Conservation (phyloP, 2,888 invertebrate genomes). For the Fabriciana adippe region DNA sequence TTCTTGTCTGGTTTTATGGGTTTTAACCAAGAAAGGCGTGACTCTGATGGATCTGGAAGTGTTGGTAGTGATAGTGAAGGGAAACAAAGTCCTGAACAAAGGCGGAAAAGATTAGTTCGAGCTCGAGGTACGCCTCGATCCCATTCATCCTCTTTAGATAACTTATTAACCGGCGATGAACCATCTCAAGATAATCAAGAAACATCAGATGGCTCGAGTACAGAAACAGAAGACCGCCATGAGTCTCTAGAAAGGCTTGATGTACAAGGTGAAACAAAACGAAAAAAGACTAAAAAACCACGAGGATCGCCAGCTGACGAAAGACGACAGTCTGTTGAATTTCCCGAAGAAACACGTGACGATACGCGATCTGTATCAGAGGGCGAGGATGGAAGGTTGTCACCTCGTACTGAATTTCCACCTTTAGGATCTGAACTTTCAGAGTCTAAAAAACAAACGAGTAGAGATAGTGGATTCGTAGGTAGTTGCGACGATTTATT, state of each 20-base stretch:
- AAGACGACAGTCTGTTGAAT: conserved; percentile 84
- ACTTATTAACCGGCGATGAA: conserved; percentile 86
- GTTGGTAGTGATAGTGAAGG: conserved; percentile 96
- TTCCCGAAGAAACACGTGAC: conserved; percentile 82
- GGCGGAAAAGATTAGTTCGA: conserved; percentile 90
- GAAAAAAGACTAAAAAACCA: conserved; percentile 90
- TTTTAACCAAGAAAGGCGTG: conserved; percentile 88
- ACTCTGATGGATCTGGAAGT: conserved; percentile 92
- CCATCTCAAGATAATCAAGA: conserved; percentile 79
- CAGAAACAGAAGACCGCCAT: conserved; percentile 86
- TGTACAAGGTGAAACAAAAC: conserved; percentile 90
- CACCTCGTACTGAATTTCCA: conserved; percentile 86
- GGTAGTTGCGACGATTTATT: conserved; percentile 94
- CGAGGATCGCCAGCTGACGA: conserved; percentile 84
- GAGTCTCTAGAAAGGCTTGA: conserved; percentile 87
- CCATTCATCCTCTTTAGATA: conserved; percentile 91
- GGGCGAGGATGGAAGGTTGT: conserved; percentile 85
- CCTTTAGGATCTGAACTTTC: conserved; percentile 81
- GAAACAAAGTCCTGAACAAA: conserved; percentile 92
- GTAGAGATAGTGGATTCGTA: conserved; percentile 93
- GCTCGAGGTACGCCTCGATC: conserved; percentile 92
- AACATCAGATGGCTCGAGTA: conserved; percentile 88
- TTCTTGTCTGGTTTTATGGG: conserved; percentile 93
- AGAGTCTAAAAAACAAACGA: conserved; percentile 89
- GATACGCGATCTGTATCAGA: conserved; percentile 83